Evolutionary conservation across 2,797 vertebrate species (phyloP).

Genomic region (Peromyscus melanophrys): DNA sequence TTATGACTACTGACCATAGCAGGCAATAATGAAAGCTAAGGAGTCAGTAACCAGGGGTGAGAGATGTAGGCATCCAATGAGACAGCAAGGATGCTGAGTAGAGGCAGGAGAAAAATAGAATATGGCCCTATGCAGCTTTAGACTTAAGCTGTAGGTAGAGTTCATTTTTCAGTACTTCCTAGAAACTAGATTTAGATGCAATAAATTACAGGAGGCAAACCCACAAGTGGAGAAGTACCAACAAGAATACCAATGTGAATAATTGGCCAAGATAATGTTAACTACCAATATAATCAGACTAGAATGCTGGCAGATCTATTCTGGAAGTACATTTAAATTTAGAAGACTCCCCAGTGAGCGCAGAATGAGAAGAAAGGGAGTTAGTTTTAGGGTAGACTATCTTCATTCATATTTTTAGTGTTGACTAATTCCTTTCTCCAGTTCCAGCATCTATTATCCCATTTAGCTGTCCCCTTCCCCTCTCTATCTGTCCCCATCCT

Average conservation of each 20-base stretch:
- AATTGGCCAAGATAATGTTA: constrained; percentile 26
- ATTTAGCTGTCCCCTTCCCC: no score
- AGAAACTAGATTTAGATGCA: not conserved
- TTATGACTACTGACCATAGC: not conserved
- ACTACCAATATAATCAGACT: not conserved
- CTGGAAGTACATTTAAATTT: constrained; percentile 33
- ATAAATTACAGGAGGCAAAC: not conserved
- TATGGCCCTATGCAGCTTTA: not conserved
- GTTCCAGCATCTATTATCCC: not conserved
- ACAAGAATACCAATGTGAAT: constrained; percentile 7
- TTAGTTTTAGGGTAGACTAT: not conserved
- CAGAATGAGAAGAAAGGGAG: not conserved
- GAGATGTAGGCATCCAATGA: not conserved
- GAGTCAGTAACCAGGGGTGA: not conserved
- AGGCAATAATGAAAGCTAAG: not conserved
- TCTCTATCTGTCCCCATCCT: not conserved
- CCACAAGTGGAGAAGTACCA: not conserved
- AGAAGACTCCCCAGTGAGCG: not conserved
- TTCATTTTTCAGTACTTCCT: constrained; percentile 19
- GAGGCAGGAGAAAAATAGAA: not conserved
- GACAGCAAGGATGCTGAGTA: fast-evolving
- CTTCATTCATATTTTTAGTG: not conserved
- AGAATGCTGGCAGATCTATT: not conserved
- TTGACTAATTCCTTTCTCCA: not conserved
- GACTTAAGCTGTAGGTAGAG: not conserved